Evolutionary conservation across 2,888 invertebrate species (phyloP), one percentile per base, ranked within the genome.

Genomic region (Poecilobothrus nobilitatus): DNA sequence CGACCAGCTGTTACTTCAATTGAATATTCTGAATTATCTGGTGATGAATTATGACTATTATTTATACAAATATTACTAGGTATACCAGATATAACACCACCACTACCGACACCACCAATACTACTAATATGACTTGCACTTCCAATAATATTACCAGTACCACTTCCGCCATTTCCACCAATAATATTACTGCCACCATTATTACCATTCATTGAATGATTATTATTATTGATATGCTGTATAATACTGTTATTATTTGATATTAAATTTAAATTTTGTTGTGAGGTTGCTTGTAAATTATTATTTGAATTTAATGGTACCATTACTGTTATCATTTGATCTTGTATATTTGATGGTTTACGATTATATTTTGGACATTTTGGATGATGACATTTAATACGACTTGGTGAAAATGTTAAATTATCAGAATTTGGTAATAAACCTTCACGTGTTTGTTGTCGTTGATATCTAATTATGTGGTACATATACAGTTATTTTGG

Each of bases 271-370:
- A 66, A 68, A 34, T 70, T 69, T 53, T 71, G 70, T 64, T 62
- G 66, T 27, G 63, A 22, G 7, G 34, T 20, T 9, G 34, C 33
- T n/a, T 75, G 71, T 72, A 77, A 71, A 18, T 77, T 74, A 72
- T 80, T 81, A 69, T 77, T 78, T 44, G 81, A 80, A 67, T 80
- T 80, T 5, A 81, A 74, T 65, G 82, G 81, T 72, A 81, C 81
- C 81, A 81, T 82, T 63, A 81, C 81, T 44, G 81, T 80, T 71
- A 82, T 81, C 79, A 80, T 77, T 76, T 82, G 82, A 74, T 82
- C 82, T 74, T 80, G 81, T 68, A 82, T 78, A 70, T 76, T 81
- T 72, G 81, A 78, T 74, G 79, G 79, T 73, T 80, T 80, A 62
- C 77, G 78, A 72, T 76, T 76, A 72, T 76, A 78, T 75, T 81